phyloP scores from a whole-genome alignment of 2,888 invertebrate genomes.

The Sinotaia quadrata region DNA sequence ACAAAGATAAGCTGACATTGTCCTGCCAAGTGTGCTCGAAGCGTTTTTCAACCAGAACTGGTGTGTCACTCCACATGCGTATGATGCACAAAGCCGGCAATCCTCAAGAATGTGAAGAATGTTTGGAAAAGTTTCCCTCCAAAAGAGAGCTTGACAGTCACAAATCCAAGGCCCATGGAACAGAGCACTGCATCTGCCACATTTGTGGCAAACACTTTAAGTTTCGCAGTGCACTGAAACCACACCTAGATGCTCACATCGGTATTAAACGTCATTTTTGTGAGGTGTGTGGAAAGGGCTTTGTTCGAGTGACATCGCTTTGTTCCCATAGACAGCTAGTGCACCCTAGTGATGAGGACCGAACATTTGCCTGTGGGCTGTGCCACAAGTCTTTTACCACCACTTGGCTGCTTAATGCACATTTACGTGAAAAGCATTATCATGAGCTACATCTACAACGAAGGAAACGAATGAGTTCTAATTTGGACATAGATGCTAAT shows the following conservation, averaged over 20 bases:
- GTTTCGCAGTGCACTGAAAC: conserved; percentile 16
- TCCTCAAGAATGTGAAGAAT: conserved; percentile 20
- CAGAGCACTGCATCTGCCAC: conserved; percentile 7
- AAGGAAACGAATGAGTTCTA: not conserved
- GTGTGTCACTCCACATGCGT: conserved; percentile 23
- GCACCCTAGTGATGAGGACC: conserved; percentile 13
- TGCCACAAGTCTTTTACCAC: not conserved
- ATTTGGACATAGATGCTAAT: not conserved
- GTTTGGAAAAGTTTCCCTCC: conserved; percentile 6
- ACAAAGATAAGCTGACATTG: conserved; percentile 12
- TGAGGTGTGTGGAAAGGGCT: conserved; percentile 22
- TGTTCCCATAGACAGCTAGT: conserved; percentile 14
- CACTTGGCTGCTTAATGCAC: conserved; percentile 4
- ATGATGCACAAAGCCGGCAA: conserved; percentile 10
- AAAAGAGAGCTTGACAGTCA: conserved; percentile 12
- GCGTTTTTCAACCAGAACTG: conserved; percentile 6
- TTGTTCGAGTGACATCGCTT: conserved; percentile 23
- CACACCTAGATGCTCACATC: conserved; percentile 23
- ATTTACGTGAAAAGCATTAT: conserved; percentile 17
- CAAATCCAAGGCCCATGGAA: not conserved
- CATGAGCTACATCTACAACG: conserved; percentile 1
- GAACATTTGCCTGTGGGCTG: not conserved
- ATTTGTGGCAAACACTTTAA: conserved; percentile 23
- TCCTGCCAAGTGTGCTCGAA: conserved; percentile 13
- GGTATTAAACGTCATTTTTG: conserved; percentile 20